A percentile compares a stretch with the other conserved stretches of the same genome.
Evolutionary conservation across 1,140 invertebrate genomes (phyloP).

Genomic region (Brachionus angularis): DNA sequence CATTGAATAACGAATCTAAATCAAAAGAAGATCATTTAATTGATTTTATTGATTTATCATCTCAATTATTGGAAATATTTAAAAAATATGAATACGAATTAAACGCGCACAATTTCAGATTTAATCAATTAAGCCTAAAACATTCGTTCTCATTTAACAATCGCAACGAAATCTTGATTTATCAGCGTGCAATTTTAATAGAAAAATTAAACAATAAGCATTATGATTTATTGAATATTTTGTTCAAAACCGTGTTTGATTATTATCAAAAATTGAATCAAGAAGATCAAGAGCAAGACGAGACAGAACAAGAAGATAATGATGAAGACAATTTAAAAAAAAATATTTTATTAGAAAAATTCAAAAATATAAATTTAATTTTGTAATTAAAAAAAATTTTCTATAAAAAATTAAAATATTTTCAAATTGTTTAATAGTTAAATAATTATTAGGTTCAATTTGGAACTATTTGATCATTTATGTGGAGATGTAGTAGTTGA

Average conservation of each 20-base stretch:
- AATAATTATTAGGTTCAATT: conserved; percentile 9
- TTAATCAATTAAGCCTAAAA: conserved; percentile 4
- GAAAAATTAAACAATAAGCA: conserved; percentile 1
- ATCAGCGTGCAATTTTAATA: conserved; percentile 25
- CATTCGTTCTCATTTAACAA: neutral
- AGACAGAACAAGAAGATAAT: neutral
- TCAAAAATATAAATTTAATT: conserved; percentile 7
- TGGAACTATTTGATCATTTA: conserved; percentile 34
- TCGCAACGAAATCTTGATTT: neutral
- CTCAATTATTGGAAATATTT: conserved; percentile 4
- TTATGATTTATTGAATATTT: conserved; percentile 1
- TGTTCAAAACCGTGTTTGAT: conserved; percentile 34
- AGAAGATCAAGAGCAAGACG: conserved; percentile 3
- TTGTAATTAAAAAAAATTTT: neutral
- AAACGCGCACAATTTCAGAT: neutral
- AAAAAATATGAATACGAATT: conserved; percentile 2
- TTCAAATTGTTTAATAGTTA: neutral
- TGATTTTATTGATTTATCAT: neutral
- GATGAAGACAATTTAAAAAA: neutral
- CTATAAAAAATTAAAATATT: neutral
- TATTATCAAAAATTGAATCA: conserved; percentile 8
- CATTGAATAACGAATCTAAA: neutral
- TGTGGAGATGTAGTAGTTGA: conserved; percentile 34
- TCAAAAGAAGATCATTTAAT: neutral
- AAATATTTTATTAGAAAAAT: conserved; percentile 3